Percentiles rank a stretch among this genome's conserved stretches.
Evolutionary conservation across 2,888 invertebrate species (phyloP).

Genomic region (Notocelia uddmanniana): DNA sequence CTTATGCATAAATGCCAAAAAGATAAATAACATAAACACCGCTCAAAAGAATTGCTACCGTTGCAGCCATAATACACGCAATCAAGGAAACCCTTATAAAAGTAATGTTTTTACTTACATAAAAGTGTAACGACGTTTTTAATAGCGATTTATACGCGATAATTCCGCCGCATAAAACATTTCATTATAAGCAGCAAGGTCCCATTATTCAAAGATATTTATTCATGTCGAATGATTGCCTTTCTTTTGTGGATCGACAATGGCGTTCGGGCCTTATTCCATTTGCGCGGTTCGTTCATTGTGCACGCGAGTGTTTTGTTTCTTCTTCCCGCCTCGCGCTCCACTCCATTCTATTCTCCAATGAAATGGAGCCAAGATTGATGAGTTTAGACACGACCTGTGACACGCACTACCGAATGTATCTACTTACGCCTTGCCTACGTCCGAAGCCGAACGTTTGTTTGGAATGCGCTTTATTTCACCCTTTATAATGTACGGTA

Average conservation of each 20-base stretch:
- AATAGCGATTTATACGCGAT: constrained; percentile 78
- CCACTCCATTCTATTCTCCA: constrained; percentile 68
- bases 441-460: constrained; percentile 54
- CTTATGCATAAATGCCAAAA: not conserved
- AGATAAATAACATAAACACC: constrained; percentile 7
- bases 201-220: constrained; percentile 85
- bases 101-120: constrained; percentile 29
- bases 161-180: constrained; percentile 83
- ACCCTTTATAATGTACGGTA: constrained; percentile 78
- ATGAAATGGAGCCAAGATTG: constrained; percentile 83
- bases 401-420: constrained; percentile 84
- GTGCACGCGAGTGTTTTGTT: constrained; percentile 76
- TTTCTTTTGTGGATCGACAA: constrained; percentile 84
- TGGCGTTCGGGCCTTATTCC: constrained; percentile 77
- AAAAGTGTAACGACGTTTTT: constrained; percentile 57
- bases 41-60: not conserved
- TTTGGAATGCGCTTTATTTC: constrained; percentile 78
- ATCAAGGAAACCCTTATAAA: constrained; percentile 16
- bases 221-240: constrained; percentile 86
- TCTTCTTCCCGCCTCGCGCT: constrained; percentile 61
- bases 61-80: constrained; percentile 2
- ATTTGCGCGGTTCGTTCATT: constrained; percentile 76
- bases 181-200: constrained; percentile 79
- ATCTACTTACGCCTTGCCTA: constrained; percentile 51
- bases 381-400: constrained; percentile 83